Conservation (phyloP, 2,888 invertebrate species). For the Dasysyrphus albostriatus region DNA sequence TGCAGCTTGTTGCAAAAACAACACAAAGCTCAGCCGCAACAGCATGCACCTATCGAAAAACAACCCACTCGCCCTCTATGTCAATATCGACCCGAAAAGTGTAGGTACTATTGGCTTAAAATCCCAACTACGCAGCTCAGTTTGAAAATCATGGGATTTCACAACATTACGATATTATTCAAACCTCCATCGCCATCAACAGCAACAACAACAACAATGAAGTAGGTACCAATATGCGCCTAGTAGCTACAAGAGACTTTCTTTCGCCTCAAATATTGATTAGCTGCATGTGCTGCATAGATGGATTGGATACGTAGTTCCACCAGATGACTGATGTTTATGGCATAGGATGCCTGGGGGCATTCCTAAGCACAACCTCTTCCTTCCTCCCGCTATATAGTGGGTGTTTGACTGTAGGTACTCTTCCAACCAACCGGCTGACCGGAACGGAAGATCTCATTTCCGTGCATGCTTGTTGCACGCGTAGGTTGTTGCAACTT, state of each 20-base stretch:
- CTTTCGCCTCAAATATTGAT: constrained; percentile 57
- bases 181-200: constrained; percentile 4
- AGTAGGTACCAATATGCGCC: background rate
- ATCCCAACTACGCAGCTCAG: constrained; percentile 68
- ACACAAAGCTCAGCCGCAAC: constrained; percentile 51
- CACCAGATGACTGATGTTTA: constrained; percentile 41
- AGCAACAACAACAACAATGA: background rate
- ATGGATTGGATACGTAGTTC: constrained; percentile 17
- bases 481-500: constrained; percentile 56
- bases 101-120: constrained; percentile 49
- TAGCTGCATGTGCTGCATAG: constrained; percentile 49
- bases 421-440: background rate
- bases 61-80: constrained; percentile 36
- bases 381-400: background rate
- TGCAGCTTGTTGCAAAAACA: constrained; percentile 55
- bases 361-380: constrained; percentile 12
- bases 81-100: constrained; percentile 66
- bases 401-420: constrained; percentile 34
- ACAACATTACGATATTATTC: constrained; percentile 68
- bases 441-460: constrained; percentile 57
- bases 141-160: constrained; percentile 56
- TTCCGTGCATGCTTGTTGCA: constrained; percentile 67
- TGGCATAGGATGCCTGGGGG: constrained; percentile 33
- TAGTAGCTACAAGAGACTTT: constrained; percentile 9
- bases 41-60: constrained; percentile 14